These are phyloP conservation scores for Melanotus villosus DNA, from an alignment of 2,888 invertebrate genomes.

Conservation along the genomic window DNA sequence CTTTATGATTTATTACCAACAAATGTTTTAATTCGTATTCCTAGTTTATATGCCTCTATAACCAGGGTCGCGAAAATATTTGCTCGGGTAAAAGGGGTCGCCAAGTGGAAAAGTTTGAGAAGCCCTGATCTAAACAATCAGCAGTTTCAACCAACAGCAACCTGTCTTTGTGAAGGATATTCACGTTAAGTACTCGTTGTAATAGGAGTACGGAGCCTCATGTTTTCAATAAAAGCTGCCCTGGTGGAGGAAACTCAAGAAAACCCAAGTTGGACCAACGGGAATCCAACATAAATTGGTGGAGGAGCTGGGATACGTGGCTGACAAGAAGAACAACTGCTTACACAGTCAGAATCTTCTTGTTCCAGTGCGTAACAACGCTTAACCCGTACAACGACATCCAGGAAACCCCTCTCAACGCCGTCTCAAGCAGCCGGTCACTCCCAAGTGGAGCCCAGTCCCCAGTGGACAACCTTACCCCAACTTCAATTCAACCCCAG, in stretches of 20 bases:
- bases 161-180: too few species aligned
- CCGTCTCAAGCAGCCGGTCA: neutral
- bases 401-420: neutral
- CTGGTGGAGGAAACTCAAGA: neutral
- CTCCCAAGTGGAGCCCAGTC: neutral
- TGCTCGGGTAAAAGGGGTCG: too few species aligned
- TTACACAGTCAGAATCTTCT: neutral
- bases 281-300: conserved; percentile 3
- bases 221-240: neutral
- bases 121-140: too few species aligned
- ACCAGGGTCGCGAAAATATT: too few species aligned
- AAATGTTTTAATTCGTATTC: too few species aligned
- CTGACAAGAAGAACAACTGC: neutral
- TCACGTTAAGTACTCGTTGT: too few species aligned
- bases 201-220: neutral
- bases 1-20: too few species aligned
- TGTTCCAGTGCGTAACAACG: neutral
- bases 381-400: neutral
- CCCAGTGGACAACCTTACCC: too few species aligned
- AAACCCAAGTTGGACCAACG: neutral
- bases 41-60: too few species aligned
- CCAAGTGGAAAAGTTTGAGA: too few species aligned
- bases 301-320: neutral
- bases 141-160: too few species aligned
- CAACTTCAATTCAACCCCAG: neutral